Conservation (phyloP, 2,888 invertebrate genomes). For the Agrotis ipsilon region DNA sequence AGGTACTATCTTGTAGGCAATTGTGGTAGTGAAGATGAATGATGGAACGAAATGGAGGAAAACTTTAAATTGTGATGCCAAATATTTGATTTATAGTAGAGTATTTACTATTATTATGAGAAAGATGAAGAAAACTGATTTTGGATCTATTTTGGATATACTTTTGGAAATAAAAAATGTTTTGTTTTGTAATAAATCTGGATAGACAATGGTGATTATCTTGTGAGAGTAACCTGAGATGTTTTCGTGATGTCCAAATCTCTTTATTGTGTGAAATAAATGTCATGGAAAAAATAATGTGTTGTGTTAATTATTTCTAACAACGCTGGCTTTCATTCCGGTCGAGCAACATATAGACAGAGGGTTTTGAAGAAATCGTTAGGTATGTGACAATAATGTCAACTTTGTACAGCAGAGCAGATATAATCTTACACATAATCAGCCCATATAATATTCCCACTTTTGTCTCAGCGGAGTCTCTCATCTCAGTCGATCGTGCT, state of each 20-base stretch:
- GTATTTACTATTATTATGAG: conserved; percentile 19
- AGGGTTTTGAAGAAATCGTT: not conserved
- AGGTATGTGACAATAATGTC: not conserved
- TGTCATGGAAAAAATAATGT: conserved; percentile 25
- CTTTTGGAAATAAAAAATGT: conserved; percentile 45
- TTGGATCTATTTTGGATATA: conserved; percentile 46
- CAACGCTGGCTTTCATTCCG: too few species aligned
- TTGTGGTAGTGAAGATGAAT: not conserved
- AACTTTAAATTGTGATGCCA: conserved; percentile 33
- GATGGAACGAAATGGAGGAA: conserved; percentile 9
- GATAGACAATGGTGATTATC: conserved; percentile 30
- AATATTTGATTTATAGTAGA: conserved; percentile 39
- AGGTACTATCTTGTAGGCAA: conserved; percentile 5
- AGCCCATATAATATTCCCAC: not conserved
- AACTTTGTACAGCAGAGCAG: too few species aligned
- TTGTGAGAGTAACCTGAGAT: conserved; percentile 35
- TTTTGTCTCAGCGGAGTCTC: not conserved
- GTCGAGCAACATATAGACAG: not conserved
- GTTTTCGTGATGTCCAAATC: conserved; percentile 27
- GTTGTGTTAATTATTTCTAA: not conserved
- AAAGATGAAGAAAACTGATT: conserved; percentile 15
- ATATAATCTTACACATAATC: not conserved
- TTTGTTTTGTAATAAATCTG: conserved; percentile 48
- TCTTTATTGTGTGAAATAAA: conserved; percentile 44
- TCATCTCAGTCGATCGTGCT: too few species aligned